Conservation (phyloP, 2,113 vertebrate species). For the Romanogobio albipinnatus region DNA sequence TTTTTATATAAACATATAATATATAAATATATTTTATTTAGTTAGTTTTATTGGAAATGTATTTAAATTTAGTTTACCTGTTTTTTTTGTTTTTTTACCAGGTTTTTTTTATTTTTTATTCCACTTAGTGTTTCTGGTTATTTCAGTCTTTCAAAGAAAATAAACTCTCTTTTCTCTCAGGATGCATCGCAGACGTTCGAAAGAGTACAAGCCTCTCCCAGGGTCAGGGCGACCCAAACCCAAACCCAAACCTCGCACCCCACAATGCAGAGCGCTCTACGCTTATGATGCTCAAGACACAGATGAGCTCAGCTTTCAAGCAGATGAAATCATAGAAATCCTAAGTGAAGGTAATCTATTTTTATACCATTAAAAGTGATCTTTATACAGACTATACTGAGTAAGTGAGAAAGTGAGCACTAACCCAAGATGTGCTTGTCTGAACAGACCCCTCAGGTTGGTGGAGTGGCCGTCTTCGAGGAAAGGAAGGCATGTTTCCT, state of each 20-base stretch:
- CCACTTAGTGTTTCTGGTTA: not conserved
- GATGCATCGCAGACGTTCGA: slow-evolving; percentile 76
- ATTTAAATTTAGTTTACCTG: not conserved
- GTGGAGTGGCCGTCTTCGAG: slow-evolving; percentile 81
- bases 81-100: too few relatives aligned
- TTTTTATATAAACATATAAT: too few relatives aligned
- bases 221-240: slow-evolving; percentile 78
- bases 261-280: slow-evolving; percentile 79
- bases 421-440: slow-evolving; percentile 20
- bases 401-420: not conserved
- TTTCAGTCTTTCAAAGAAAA: not conserved
- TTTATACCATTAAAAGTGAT: not conserved
- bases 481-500: slow-evolving; percentile 83
- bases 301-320: slow-evolving; percentile 84
- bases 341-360: slow-evolving; percentile 75
- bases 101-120: too few relatives aligned
- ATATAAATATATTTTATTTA: not conserved
- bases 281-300: slow-evolving; percentile 87
- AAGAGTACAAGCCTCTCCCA: slow-evolving; percentile 78
- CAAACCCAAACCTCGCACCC: slow-evolving; percentile 71
- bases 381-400: not conserved
- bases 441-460: slow-evolving; percentile 79
- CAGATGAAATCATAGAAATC: slow-evolving; percentile 79
- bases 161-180: slow-evolving; percentile 59
- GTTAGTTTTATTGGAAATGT: not conserved